Percentiles rank a stretch among this genome's conserved stretches.
phyloP scores from a whole-genome alignment of 2,113 vertebrate species.

The Sander lucioperca region DNA sequence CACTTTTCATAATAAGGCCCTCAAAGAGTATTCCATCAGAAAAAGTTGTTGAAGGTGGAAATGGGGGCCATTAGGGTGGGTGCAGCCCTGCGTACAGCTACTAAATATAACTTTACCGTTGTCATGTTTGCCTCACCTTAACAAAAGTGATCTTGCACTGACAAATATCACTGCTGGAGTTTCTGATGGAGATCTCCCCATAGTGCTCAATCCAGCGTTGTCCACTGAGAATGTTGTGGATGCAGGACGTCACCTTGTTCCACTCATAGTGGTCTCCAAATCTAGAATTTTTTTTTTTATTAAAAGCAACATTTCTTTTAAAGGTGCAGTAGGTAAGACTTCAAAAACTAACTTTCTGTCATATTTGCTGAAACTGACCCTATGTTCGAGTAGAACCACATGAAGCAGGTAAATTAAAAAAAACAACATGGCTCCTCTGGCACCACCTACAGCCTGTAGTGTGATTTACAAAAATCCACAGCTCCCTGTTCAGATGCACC shows the following conservation, averaged over 20 bases:
- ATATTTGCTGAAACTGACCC: no score
- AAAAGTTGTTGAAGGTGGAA: neutral
- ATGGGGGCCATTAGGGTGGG: neutral
- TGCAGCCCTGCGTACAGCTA: no score
- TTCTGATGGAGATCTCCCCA: constrained; percentile 95
- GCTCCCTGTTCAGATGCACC: no score
- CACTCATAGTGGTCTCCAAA: constrained; percentile 95
- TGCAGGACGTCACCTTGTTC: constrained; percentile 99
- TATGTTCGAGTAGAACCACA: no score
- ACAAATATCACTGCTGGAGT: constrained; percentile 88
- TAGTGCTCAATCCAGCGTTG: constrained; percentile 99
- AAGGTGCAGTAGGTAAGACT: no score
- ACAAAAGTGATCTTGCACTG: constrained; percentile 96
- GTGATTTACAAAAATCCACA: no score
- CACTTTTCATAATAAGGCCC: neutral
- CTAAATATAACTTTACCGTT: neutral
- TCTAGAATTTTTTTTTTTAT: constrained; percentile 53
- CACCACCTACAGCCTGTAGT: no score
- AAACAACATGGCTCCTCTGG: no score
- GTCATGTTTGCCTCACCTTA: constrained; percentile 86
- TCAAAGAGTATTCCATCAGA: neutral
- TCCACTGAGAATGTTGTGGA: constrained; percentile 98
- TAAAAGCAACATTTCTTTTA: neutral
- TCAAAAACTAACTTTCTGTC: no score
- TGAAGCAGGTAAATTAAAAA: no score